Percentiles rank a stretch among this genome's conserved stretches.
These are phyloP conservation scores for Drosophila pseudotalamancana DNA, from an alignment of 2,888 invertebrate genomes.

Conservation along the genomic window DNA sequence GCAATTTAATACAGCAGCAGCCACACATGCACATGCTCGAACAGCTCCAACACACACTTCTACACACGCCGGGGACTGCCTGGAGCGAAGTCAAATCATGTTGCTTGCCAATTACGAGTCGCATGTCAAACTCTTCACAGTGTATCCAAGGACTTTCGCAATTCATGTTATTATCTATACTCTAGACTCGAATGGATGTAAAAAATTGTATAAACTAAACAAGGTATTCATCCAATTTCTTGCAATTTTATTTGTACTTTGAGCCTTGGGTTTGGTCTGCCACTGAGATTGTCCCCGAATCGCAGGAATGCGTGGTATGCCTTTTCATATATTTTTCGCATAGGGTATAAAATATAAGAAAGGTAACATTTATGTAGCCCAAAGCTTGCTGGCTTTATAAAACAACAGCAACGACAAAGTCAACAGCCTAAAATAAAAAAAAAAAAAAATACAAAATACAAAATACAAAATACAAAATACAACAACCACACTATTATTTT, in stretches of 20 bases:
- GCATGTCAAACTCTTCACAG: slow-evolving; percentile 32
- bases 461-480: slow-evolving; percentile 12
- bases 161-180: background rate
- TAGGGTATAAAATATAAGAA: slow-evolving; percentile 16
- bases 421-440: slow-evolving; percentile 9
- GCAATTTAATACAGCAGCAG: slow-evolving; percentile 27
- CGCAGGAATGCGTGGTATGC: background rate
- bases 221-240: background rate
- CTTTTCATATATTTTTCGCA: background rate
- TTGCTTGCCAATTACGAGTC: slow-evolving; percentile 45
- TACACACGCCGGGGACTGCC: slow-evolving; percentile 18
- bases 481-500: slow-evolving; percentile 77
- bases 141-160: background rate
- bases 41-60: background rate
- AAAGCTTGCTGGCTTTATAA: slow-evolving; percentile 22
- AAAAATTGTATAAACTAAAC: too few species aligned
- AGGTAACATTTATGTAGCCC: slow-evolving; percentile 21
- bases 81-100: slow-evolving; percentile 26
- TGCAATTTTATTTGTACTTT: too few species aligned
- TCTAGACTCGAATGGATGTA: background rate
- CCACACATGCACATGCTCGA: background rate
- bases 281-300: too few species aligned
- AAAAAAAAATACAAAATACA: background rate
- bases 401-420: slow-evolving; percentile 23
- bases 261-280: too few species aligned